These are phyloP conservation scores for Choristoneura fumiferana DNA, from an alignment of 1,140 invertebrate genomes.

Conservation along the genomic window DNA sequence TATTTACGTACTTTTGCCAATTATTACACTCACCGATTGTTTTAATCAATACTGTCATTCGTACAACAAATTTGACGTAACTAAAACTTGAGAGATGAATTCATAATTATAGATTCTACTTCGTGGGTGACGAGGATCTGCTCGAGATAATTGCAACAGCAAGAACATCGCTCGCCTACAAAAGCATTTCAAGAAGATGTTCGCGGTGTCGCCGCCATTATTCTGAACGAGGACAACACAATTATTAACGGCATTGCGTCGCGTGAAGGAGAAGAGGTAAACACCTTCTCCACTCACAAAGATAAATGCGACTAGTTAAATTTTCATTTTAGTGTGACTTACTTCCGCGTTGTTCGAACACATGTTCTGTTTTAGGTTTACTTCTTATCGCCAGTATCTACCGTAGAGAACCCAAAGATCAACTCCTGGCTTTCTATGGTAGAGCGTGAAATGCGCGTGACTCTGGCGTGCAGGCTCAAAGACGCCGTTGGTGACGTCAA, in stretches of 20 bases:
- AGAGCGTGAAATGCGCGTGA: slow-evolving; percentile 98
- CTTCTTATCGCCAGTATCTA: slow-evolving; percentile 94
- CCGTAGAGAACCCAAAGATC: slow-evolving; percentile 96
- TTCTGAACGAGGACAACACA: slow-evolving; percentile 96
- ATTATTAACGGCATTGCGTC: slow-evolving; percentile 96
- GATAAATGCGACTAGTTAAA: too few species aligned
- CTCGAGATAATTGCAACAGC: slow-evolving; percentile 99
- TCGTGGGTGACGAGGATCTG: slow-evolving; percentile 99
- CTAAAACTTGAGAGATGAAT: too few species aligned
- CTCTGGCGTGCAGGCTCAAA: slow-evolving; percentile 94
- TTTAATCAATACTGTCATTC: too few species aligned
- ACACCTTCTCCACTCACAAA: too few species aligned
- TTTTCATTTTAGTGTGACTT: too few species aligned
- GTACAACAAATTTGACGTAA: too few species aligned
- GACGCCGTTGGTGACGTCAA: slow-evolving; percentile 93
- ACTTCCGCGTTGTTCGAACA: too few species aligned
- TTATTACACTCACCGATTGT: too few species aligned
- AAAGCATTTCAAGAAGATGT: slow-evolving; percentile 99
- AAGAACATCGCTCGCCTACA: slow-evolving; percentile 98
- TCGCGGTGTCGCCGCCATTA: slow-evolving; percentile 98
- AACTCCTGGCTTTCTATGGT: slow-evolving; percentile 98
- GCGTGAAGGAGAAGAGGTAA: slow-evolving; percentile 98
- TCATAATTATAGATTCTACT: slow-evolving; percentile 90
- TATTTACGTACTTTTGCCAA: too few species aligned
- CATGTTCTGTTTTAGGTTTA: slow-evolving; percentile 78